Base-by-base conservation (phyloP, 2,113 vertebrate species). In the Conger conger region DNA sequence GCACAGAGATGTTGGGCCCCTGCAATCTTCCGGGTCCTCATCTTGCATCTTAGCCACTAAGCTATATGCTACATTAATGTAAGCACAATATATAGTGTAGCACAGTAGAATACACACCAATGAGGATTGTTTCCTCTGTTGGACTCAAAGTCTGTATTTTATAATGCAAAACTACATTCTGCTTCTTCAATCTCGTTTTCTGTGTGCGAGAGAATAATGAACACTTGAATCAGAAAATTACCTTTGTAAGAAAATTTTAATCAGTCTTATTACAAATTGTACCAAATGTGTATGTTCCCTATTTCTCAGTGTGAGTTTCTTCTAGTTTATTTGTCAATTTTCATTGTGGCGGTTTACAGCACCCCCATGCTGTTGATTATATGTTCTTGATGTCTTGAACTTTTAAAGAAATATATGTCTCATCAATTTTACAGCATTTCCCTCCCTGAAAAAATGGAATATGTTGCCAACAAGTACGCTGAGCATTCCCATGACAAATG, bases 401-500 rank as follows among this genome's bases (percentile, higher is more conserved):
- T n/a, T 42, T 20, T 16, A 2, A 15, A 1, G 82, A 87, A 91
- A 1, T 86, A 33, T 80, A 81, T 80, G 33, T 84, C 42, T 63
- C 63, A 27, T 79, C 89, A 53, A 77, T 85, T 91, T 93, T 89
- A 2, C 90, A 99, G 98, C 91, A 95, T 98, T 89, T 94, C 96
- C 76, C 94, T 99, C 86, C 97, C 98, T 82, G 98, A 99, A 92
- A 99, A 99, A 91, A 79, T 99, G 88, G 98, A 99, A 86, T 95
- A 96, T 88, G 94, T 99, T 85, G 95, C 96, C 91, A 97, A 96
- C 96, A 99, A 97, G 91, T 99, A 97, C 30, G 97, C 96, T 0
- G 98, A 99, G 87, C 97, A 99, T 87, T 96, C 93, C 60, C 98
- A 99, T 80, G 98, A 99, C 83, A 99, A 97, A 92, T 99, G 98